Conservation (phyloP, 2,113 vertebrate species). For the Psilopsiagon aymara region DNA sequence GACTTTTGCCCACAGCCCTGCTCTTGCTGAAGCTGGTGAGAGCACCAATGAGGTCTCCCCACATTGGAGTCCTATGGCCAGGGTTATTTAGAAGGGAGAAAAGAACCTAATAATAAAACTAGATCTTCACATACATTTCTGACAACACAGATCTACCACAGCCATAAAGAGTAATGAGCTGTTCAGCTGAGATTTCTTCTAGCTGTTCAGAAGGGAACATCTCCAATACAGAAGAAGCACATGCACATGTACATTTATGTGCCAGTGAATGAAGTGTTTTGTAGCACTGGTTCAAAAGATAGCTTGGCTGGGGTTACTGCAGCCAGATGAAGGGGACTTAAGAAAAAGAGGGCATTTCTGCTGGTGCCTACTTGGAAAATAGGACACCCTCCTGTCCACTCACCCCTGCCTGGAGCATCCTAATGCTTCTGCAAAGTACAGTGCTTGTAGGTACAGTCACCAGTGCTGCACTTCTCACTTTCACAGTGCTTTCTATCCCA, state of each 20-base stretch:
- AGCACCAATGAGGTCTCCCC: not conserved
- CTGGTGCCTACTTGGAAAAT: not conserved
- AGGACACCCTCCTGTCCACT: not conserved
- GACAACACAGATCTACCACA: not conserved
- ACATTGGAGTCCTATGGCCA: not conserved
- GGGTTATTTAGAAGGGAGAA: not conserved
- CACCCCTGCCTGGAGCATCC: not conserved
- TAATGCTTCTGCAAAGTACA: not conserved
- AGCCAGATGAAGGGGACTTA: not conserved
- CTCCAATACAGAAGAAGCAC: not conserved
- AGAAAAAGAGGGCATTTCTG: not conserved
- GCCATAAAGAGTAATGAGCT: not conserved
- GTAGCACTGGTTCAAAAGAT: not conserved
- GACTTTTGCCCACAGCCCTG: not conserved
- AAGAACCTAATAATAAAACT: not conserved
- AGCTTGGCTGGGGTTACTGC: not conserved
- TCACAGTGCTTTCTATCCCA: not conserved
- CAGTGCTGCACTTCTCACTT: not conserved
- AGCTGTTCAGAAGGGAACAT: accelerated
- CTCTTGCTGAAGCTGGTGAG: not conserved
- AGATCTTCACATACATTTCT: not conserved
- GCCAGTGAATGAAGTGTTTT: not conserved
- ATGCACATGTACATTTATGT: accelerated
- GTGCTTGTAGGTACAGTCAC: not conserved
- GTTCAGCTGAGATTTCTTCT: not conserved